Conservation (phyloP, 2,888 invertebrate species). For the Meganola albula region DNA sequence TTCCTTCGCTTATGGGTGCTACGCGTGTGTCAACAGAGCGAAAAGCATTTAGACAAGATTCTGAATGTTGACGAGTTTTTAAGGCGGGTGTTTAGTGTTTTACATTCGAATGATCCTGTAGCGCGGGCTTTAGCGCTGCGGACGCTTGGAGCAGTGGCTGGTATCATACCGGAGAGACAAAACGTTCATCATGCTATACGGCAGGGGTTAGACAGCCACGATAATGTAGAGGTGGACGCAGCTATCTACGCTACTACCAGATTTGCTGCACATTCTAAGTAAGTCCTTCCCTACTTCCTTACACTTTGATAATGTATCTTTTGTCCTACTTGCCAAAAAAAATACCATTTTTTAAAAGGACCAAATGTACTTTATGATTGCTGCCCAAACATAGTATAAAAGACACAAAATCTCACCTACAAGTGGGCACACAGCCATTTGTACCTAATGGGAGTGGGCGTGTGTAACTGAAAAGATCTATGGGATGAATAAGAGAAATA, state of each 20-base stretch:
- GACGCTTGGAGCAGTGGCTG: constrained; percentile 94
- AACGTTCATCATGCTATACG: constrained; percentile 97
- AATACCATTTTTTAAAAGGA: too few species aligned
- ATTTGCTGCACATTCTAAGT: constrained; percentile 97
- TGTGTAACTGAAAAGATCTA: too few species aligned
- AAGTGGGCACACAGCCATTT: too few species aligned
- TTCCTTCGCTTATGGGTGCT: constrained; percentile 94
- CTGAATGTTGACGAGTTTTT: constrained; percentile 94
- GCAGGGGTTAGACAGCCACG: constrained; percentile 94
- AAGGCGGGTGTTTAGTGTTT: constrained; percentile 92
- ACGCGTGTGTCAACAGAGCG: constrained; percentile 95
- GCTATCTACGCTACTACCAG: constrained; percentile 96
- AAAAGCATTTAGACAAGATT: constrained; percentile 96
- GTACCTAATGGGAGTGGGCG: too few species aligned
- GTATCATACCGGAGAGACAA: constrained; percentile 94
- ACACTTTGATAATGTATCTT: too few species aligned
- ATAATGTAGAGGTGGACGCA: constrained; percentile 96
- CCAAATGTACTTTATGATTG: too few species aligned
- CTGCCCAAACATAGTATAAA: too few species aligned
- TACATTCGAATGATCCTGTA: constrained; percentile 97
- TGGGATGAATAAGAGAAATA: too few species aligned
- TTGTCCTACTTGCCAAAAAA: too few species aligned
- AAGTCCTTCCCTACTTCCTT: too few species aligned
- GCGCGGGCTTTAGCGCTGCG: constrained; percentile 93
- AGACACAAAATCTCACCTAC: too few species aligned